phyloP scores from a whole-genome alignment of 2,797 vertebrate genomes.

The Manis crassicaudata region DNA sequence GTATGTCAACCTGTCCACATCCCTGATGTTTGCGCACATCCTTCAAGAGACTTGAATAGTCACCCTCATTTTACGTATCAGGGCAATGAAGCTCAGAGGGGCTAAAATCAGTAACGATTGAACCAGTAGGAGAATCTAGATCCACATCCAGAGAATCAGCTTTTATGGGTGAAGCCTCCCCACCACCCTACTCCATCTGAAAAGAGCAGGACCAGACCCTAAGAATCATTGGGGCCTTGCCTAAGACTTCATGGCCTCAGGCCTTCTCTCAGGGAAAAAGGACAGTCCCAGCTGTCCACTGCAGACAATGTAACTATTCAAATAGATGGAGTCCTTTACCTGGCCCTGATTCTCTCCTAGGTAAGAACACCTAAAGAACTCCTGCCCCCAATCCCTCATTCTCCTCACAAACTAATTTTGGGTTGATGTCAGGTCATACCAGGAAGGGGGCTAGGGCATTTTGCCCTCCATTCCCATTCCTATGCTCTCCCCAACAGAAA shows the following conservation, averaged over 20 bases:
- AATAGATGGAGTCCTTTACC: slow-evolving; percentile 96
- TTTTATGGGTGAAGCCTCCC: not conserved
- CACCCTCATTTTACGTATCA: not conserved
- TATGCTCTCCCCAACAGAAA: slow-evolving; percentile 39
- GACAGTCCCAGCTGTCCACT: not conserved
- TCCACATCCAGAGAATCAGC: not conserved
- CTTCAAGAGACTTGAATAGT: not conserved
- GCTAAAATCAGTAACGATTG: not conserved
- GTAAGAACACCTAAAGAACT: not conserved
- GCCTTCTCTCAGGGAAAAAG: not conserved
- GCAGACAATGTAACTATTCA: slow-evolving; percentile 97
- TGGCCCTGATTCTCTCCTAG: not conserved
- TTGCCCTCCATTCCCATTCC: slow-evolving; percentile 8
- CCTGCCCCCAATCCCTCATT: not conserved
- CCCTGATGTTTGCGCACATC: not conserved
- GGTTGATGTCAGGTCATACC: slow-evolving; percentile 85
- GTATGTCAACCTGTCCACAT: not conserved
- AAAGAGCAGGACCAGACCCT: slow-evolving; percentile 30
- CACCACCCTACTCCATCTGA: not conserved
- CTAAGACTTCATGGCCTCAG: not conserved
- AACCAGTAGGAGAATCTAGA: slow-evolving; percentile 33
- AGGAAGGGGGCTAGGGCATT: slow-evolving; percentile 96
- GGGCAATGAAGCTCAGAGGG: not conserved
- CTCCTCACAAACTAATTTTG: not conserved
- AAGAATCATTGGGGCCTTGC: not conserved